Evolutionary conservation across 2,113 vertebrate species (phyloP), one percentile per base, ranked within the genome.

Genomic region (Ranitomeya variabilis): DNA sequence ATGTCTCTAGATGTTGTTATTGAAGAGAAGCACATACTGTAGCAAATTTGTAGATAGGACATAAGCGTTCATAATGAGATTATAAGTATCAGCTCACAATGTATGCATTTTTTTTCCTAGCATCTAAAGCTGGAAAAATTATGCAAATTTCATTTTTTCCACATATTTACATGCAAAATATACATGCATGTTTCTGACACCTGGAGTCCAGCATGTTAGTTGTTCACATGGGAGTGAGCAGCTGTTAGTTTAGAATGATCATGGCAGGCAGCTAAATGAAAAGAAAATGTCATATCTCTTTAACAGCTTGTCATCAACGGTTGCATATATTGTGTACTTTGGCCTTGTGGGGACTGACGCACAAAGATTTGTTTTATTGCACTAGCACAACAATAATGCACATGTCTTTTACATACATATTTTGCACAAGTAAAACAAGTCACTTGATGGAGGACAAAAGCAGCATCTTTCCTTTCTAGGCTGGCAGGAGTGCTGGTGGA

Each of bases 211-310:
- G 71, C 31, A 74, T 45, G 45, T 18, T 7, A 74, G 71, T 19
- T 51, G 15, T 51, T 74, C 37, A 51, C 71, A 74, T 74, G 71
- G 71, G 71, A 74, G 37, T 51, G 71, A 74, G 71, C 71, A 74
- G 71, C 71, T 74, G 71, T 19, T 74, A 8, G 31, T 8, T 74
- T 51, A 74, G 31, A 45, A 37, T 51, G 4, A 74, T 51, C 31
- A 51, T 73, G 14, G 8, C 69, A 73, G 69, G 31, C 37, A 14
- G 26, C 26, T 6, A 37, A 73, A 66, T 10, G 5, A n/a, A 66
- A 73, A 5, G 10, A 71, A 26, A 37, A 37, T 7, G 7, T 73
- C 14, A 14, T 3, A 73, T 73, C 37, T 73, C 31, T 73, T 73
- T 37, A 37, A 73, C 69, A 73, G 5, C 16, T 73, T 31, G 26